Conservation (phyloP, 2,797 vertebrate species). For the Acipenser transmontanus region DNA sequence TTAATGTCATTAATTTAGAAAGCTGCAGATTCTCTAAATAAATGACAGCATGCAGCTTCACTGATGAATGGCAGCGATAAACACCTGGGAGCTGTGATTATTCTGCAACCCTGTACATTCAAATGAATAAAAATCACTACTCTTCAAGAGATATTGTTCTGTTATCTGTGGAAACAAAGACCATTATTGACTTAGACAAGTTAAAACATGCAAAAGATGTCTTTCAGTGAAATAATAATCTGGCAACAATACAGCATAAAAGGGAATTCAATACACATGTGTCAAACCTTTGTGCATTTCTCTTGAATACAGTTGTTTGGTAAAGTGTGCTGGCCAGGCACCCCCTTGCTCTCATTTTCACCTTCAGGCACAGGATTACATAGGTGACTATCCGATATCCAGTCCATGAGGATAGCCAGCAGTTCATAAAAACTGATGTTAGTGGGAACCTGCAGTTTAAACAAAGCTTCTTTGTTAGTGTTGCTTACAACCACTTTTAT, state of each 20-base stretch:
- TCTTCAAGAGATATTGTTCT: conserved; percentile 9
- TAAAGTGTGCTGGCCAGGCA: conserved; percentile 24
- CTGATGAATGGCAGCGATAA: neutral
- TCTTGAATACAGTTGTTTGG: conserved; percentile 51
- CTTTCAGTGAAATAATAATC: neutral
- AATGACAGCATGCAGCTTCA: neutral
- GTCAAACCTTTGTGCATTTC: conserved; percentile 66
- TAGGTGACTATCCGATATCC: conserved; percentile 67
- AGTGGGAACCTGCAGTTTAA: conserved; percentile 43
- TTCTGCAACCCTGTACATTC: neutral
- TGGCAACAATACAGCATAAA: conserved; percentile 3
- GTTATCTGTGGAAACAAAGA: conserved; percentile 14
- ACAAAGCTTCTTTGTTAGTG: neutral
- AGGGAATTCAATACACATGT: conserved; percentile 7
- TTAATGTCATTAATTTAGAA: too few relatives aligned
- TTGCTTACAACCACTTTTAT: too few relatives aligned
- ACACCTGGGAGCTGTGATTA: neutral
- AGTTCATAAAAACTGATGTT: conserved; percentile 58
- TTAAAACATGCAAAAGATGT: conserved; percentile 21
- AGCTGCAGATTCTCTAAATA: neutral
- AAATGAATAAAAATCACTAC: neutral
- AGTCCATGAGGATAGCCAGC: conserved; percentile 69
- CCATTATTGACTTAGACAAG: conserved; percentile 16
- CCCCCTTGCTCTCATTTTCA: conserved; percentile 33
- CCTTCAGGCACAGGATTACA: conserved; percentile 42